Percentiles rank a stretch among this genome's conserved stretches.
These are phyloP conservation scores for Erythrolamprus reginae DNA, from an alignment of 2,113 vertebrate species.

Conservation along the genomic window DNA sequence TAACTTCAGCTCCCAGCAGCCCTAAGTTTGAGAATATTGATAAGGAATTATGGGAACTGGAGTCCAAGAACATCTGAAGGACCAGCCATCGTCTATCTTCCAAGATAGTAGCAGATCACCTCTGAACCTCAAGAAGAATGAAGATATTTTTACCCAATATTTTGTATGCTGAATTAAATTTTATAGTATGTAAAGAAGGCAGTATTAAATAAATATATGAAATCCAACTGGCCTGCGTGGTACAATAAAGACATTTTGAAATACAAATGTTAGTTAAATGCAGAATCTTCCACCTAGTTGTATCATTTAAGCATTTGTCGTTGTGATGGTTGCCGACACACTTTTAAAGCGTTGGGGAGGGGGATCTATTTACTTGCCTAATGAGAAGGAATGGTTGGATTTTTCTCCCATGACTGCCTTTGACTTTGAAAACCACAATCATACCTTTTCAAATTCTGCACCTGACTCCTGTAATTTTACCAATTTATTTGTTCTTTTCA, in stretches of 20 bases:
- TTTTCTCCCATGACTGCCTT: not conserved
- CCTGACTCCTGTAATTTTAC: not conserved
- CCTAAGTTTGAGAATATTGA: not conserved
- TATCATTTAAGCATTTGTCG: not conserved
- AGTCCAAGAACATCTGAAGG: not conserved
- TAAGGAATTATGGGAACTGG: not conserved
- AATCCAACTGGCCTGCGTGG: not conserved
- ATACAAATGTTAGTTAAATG: not conserved
- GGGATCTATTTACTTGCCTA: not conserved
- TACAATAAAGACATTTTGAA: not conserved
- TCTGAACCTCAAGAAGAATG: constrained; percentile 2
- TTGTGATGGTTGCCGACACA: not conserved
- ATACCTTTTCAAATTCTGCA: not conserved
- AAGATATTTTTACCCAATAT: constrained; percentile 8
- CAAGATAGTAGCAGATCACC: not conserved
- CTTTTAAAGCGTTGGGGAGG: not conserved
- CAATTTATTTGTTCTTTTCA: not conserved
- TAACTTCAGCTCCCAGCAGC: not conserved
- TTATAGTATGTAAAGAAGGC: constrained; percentile 21
- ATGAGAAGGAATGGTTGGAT: not conserved
- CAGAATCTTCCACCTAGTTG: not conserved
- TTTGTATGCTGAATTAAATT: constrained; percentile 26
- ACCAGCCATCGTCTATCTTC: not conserved
- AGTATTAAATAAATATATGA: constrained; percentile 13
- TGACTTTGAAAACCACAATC: not conserved